Percentiles rank a stretch among this genome's conserved stretches.
phyloP scores from a whole-genome alignment of 2,113 vertebrate genomes.

The Clinocottus analis region DNA sequence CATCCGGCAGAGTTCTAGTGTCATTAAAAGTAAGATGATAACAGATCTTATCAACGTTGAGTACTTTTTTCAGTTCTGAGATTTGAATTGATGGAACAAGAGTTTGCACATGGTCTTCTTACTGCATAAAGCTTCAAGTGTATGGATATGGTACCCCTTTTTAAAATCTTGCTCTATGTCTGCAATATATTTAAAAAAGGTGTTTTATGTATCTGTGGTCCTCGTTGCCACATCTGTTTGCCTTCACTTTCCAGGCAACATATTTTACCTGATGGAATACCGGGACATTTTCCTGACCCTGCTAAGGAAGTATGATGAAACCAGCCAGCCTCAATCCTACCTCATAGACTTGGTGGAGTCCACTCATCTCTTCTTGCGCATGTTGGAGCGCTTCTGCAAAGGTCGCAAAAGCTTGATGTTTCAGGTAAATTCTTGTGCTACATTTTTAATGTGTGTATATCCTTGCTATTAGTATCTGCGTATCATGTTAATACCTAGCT shows the following conservation, averaged over 20 bases:
- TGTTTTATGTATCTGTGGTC: not conserved
- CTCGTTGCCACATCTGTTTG: slow-evolving; percentile 13
- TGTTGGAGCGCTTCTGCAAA: slow-evolving; percentile 94
- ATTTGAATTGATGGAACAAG: not conserved
- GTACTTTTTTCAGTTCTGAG: not conserved
- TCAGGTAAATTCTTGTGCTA: slow-evolving; percentile 83
- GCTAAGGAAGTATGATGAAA: slow-evolving; percentile 93
- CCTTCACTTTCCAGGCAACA: slow-evolving; percentile 86
- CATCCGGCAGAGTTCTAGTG: slow-evolving; percentile 89
- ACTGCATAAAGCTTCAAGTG: not conserved
- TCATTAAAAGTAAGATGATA: slow-evolving; percentile 91
- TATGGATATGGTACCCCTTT: not conserved
- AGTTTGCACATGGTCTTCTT: not conserved
- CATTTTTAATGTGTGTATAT: not conserved
- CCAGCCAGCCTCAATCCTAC: slow-evolving; percentile 90
- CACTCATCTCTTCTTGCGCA: slow-evolving; percentile 93
- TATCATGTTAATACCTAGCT: not conserved
- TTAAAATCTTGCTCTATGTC: not conserved
- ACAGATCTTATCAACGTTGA: not conserved
- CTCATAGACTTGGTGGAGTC: slow-evolving; percentile 94
- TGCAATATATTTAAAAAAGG: not conserved
- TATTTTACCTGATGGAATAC: slow-evolving; percentile 99
- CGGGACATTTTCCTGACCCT: slow-evolving; percentile 94
- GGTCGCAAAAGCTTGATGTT: slow-evolving; percentile 87
- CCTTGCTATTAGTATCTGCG: rapidly evolving